These are phyloP conservation scores for Anhinga rufa DNA, from an alignment of 2,113 vertebrate species.

Conservation along the genomic window DNA sequence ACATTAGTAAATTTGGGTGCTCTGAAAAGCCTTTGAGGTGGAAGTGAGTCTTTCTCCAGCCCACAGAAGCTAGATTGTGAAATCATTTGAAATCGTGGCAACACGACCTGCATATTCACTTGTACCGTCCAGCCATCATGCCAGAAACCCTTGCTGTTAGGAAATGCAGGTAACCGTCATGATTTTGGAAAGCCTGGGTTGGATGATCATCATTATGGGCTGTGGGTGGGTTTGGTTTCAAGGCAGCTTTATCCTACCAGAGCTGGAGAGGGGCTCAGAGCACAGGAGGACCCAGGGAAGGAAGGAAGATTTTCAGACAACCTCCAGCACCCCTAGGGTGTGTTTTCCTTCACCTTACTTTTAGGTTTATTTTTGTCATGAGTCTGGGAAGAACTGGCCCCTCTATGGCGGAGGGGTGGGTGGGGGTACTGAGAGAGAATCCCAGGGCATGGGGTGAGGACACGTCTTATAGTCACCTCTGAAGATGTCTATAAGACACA, in stretches of 20 bases:
- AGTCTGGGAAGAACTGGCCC: neutral
- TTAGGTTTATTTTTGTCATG: neutral
- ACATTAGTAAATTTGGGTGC: neutral
- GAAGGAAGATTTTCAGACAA: neutral
- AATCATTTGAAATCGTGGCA: neutral
- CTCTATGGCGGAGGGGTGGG: neutral
- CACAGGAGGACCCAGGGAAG: neutral
- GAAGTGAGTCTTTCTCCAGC: neutral
- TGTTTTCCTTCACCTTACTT: neutral
- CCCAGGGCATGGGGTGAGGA: neutral
- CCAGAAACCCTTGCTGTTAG: neutral
- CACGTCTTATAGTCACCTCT: neutral
- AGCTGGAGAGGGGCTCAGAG: neutral
- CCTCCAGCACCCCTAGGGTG: neutral
- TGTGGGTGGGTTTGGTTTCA: neutral
- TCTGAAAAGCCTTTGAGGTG: neutral
- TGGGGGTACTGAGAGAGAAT: neutral
- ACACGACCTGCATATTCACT: neutral
- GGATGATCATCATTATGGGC: neutral
- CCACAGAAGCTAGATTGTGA: neutral
- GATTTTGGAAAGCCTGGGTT: neutral
- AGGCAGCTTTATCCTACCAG: neutral
- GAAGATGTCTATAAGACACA: too few relatives aligned
- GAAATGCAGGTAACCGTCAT: neutral
- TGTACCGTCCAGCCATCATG: rapidly evolving